Base-by-base conservation (phyloP, 2,113 vertebrate species). In the Saimiri boliviensis region DNA sequence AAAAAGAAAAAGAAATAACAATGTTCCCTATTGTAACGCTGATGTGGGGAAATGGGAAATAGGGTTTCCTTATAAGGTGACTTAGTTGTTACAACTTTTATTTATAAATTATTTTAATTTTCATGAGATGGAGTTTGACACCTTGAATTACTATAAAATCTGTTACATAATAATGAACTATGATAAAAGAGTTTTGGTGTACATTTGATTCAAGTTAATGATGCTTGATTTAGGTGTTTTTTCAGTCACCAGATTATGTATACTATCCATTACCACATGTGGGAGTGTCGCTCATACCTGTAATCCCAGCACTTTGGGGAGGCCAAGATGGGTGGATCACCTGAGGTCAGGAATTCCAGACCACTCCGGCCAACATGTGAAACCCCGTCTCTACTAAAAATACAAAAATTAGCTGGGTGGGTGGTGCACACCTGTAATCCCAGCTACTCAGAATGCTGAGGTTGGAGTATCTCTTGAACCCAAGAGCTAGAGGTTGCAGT, bases 171-270 rank as follows among this genome's bases (percentile, higher is more conserved):
- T 93, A 85, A 87, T 80, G 47, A 97, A 37, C n/a, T 82, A 58
- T 52, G 40, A 40, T 66, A 86, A 68, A 80, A 21, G 83, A 49
- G 21, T 83, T 86, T 94, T 95, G 89, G 32, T 86, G 25, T 84
- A 77, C 12, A 45, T 84, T 90, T 79, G 54, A 88, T 60, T 94
- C 70, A 84, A 90, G 40, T 83, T 90, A 83, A 84, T 93, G n/a
- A 87, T 87, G 19, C 12, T 32, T 58, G n/a, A 86, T 87, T 70
- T 86, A 83, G 54, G 8, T 86, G 87, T 96, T 47, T 93, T 79
- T 82, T 86, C 21, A 77, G 37, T 93, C 58, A 73, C 19, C 40
- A 94, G n/a, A 63, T 77, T 77, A 86, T 23, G 10, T 0, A 92
- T 73, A 80, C 27, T 71, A 74, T 91, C 56, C 81, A 2, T 92